Evolutionary conservation across 2,797 vertebrate species (phyloP).

Genomic region (Okamejei kenojei): DNA sequence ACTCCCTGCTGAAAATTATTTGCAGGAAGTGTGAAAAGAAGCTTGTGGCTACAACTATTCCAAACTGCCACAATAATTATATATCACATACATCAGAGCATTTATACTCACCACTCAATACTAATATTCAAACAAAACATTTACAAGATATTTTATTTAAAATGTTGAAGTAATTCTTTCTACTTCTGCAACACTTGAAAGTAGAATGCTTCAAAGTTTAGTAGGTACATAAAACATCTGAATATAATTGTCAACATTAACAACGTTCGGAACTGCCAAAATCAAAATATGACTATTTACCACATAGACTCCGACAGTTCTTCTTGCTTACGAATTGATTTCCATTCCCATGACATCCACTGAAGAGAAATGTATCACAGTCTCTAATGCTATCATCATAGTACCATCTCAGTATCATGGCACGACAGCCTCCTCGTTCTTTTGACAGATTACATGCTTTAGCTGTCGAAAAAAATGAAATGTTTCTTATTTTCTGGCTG

Average conservation of each 20-base stretch:
- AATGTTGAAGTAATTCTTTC: neutral
- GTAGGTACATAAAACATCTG: neutral
- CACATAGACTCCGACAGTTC: neutral
- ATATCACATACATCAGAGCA: neutral
- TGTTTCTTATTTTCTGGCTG: neutral
- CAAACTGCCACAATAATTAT: neutral
- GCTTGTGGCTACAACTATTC: neutral
- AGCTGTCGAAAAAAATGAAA: neutral
- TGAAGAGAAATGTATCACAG: neutral
- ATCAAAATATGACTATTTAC: neutral
- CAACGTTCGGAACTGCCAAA: neutral
- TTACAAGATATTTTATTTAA: neutral
- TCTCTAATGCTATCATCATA: neutral
- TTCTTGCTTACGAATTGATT: neutral
- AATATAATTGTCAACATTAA: neutral
- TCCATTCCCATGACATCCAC: conserved; percentile 33
- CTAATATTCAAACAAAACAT: neutral
- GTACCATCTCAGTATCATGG: neutral
- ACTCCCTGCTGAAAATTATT: neutral
- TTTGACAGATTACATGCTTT: neutral
- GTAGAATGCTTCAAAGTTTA: neutral
- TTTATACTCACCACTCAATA: neutral
- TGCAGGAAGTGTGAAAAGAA: neutral
- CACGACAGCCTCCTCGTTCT: neutral
- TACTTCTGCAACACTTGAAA: neutral